A percentile compares a stretch with the other conserved stretches of the same genome.
Evolutionary conservation across 1,140 invertebrate genomes (phyloP).

Genomic region (Ylistrum balloti): DNA sequence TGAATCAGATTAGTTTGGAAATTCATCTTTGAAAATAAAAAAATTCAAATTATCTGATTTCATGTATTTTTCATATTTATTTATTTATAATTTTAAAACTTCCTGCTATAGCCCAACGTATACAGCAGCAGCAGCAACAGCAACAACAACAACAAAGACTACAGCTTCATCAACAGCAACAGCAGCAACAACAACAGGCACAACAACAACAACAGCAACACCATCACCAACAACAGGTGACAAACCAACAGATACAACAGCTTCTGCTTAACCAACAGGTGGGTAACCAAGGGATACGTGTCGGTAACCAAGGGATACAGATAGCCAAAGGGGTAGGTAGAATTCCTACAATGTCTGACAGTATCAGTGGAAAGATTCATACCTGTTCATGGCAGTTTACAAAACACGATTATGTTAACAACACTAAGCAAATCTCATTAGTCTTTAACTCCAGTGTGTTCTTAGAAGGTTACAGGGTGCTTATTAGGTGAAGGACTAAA

Average conservation of each 20-base stretch:
- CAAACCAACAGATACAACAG: slow-evolving; percentile 57
- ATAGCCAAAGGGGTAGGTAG: slow-evolving; percentile 21
- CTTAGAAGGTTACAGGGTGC: too few species aligned
- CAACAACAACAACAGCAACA: slow-evolving; percentile 58
- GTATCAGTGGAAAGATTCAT: background rate
- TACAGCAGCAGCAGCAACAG: slow-evolving; percentile 2
- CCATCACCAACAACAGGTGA: slow-evolving; percentile 55
- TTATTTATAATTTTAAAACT: background rate
- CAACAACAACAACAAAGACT: slow-evolving; percentile 57
- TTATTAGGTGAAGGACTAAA: too few species aligned
- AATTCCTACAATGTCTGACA: background rate
- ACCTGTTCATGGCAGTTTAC: background rate
- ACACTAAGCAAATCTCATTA: too few species aligned
- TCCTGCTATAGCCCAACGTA: background rate
- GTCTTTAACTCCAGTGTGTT: too few species aligned
- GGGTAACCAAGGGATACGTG: slow-evolving; percentile 15
- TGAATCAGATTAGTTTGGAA: too few species aligned
- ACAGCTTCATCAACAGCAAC: slow-evolving; percentile 55
- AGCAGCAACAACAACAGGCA: slow-evolving; percentile 65
- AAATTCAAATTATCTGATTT: background rate
- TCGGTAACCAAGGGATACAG: slow-evolving; percentile 32
- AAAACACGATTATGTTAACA: too few species aligned
- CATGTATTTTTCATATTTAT: too few species aligned
- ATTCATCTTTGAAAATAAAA: too few species aligned
- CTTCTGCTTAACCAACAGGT: slow-evolving; percentile 52